Evolutionary conservation across 2,888 invertebrate species (phyloP).

Genomic region (Sacculina carcini): DNA sequence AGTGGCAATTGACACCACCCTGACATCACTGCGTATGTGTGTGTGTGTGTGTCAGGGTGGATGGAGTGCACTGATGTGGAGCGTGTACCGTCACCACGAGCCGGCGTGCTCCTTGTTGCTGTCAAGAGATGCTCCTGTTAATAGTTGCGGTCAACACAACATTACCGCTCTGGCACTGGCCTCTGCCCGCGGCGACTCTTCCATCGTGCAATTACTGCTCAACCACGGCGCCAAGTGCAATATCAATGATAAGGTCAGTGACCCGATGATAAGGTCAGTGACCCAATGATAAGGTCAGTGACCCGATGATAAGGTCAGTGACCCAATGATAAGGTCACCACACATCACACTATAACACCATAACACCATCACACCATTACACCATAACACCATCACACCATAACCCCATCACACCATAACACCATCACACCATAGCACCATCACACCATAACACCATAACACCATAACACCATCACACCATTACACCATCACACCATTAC

Average conservation of each 20-base stretch:
- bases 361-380: too few relatives aligned
- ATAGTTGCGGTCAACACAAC: conserved; percentile 84
- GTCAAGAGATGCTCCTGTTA: conserved; percentile 69
- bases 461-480: too few relatives aligned
- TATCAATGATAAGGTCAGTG: conserved; percentile 54
- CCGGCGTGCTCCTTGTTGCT: conserved; percentile 46
- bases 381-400: too few relatives aligned
- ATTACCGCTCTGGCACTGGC: conserved; percentile 84
- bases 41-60: conserved; percentile 40
- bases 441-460: too few relatives aligned
- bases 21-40: background rate
- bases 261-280: background rate
- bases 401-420: too few relatives aligned
- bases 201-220: conserved; percentile 56
- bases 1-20: conserved; percentile 5
- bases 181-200: conserved; percentile 63
- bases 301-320: too few relatives aligned
- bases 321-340: too few relatives aligned
- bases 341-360: too few relatives aligned
- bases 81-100: conserved; percentile 57
- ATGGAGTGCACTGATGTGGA: conserved; percentile 96
- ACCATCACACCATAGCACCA: too few relatives aligned
- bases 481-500: too few relatives aligned
- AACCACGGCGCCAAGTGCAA: conserved; percentile 74
- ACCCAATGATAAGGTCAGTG: background rate